Base-by-base conservation (phyloP, 2,113 vertebrate genomes). In the Oriolus oriolus region DNA sequence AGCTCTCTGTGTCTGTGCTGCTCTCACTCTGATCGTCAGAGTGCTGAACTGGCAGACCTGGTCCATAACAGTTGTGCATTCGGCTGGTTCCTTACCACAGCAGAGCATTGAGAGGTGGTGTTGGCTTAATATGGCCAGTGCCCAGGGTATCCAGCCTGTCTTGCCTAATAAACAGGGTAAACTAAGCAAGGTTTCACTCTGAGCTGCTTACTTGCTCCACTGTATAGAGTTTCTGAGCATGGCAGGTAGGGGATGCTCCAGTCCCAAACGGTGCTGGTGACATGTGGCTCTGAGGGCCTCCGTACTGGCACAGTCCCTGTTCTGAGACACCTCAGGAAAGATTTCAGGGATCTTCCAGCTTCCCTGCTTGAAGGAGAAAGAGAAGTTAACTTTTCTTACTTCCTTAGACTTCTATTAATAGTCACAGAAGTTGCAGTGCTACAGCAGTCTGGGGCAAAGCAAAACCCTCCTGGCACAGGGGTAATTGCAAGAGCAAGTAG, bases 361-460 rank as follows among this genome's bases (percentile, higher is more conserved):
- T 47, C 47, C 44, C 60, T 92, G 47, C 44, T 59, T 84, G 35
- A 93, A 88, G 49, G 16, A 93, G 86, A 80, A 92, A 89, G 79
- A 93, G 79, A 95, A 95, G 76, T 89, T 90, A 81, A 92, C 56
- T 87, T 95, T 90, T 83, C 45, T 94, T 92, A 84, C 61, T 60
- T 78, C 54, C 92, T 91, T 61, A 93, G 60, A 35, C 19, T 88
- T 93, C 90, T 93, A 80, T 92, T 94, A 92, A 93, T 92, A 94
- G 78, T 33, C 89, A 69, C 76, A 95, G 71, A 95, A 90, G 66
- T 89, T 0, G 0, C 76, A 45, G 80, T 49, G 59, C 50, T 77
- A 50, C 5, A 2, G 54, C 79, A 83, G 61, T n/a, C 61, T 61
- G 16, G 42, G 5, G 54, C 28, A 73, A 90, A 42, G 53, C 39